A percentile compares a stretch with the other conserved stretches of the same genome.
These are phyloP conservation scores for Lacerta agilis DNA, from an alignment of 2,797 vertebrate genomes.

Conservation along the genomic window DNA sequence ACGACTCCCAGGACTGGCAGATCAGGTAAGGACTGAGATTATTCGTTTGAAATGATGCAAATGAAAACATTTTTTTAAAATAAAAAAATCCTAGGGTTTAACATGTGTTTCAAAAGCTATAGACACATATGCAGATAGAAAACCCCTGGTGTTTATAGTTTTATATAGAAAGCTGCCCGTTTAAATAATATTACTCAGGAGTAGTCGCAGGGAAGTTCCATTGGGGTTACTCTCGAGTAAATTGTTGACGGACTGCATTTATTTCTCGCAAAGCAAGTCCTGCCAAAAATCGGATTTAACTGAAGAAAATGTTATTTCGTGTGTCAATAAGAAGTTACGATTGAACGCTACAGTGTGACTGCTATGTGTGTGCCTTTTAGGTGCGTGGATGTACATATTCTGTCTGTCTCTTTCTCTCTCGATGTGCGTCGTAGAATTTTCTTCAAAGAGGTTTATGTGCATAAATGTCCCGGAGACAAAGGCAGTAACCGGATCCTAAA, in stretches of 20 bases:
- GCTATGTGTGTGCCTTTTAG: no score
- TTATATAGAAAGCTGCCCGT: neutral
- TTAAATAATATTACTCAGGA: neutral
- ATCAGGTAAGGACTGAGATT: constrained; percentile 86
- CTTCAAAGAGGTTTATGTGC: neutral
- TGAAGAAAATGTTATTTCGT: neutral
- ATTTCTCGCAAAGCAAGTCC: accelerated
- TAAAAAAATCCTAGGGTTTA: neutral
- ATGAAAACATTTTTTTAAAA: neutral
- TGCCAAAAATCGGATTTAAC: no score
- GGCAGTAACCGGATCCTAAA: neutral
- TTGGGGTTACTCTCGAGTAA: neutral
- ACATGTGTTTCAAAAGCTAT: neutral
- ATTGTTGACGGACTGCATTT: neutral
- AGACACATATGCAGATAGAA: no score
- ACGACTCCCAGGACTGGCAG: constrained; percentile 86
- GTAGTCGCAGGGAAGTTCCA: neutral
- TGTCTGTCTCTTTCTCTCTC: neutral
- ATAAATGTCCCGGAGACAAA: neutral
- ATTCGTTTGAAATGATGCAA: neutral
- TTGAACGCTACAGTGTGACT: neutral
- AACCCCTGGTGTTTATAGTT: neutral
- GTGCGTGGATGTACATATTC: neutral
- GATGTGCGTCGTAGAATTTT: neutral
- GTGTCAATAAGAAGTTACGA: neutral